Base-by-base conservation (phyloP, 2,797 vertebrate species). In the Lindbergichthys nudifrons region DNA sequence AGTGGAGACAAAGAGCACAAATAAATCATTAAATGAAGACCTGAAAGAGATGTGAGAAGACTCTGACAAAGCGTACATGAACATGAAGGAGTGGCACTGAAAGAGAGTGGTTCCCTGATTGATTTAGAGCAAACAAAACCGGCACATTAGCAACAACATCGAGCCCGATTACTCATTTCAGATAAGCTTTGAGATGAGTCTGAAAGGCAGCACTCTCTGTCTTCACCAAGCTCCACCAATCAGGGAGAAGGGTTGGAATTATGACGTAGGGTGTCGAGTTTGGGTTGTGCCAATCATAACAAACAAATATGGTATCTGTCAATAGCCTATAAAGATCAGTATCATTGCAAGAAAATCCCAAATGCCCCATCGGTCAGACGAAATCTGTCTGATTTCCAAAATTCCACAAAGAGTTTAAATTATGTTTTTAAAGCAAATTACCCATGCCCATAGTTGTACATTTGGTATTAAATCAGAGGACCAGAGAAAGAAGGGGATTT, bases 1-100 rank as follows among this genome's bases (percentile, higher is more conserved):
- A 72, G 65, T 23, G 36, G 51, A 82, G 73, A 78, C 70, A 45
- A 65, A 65, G 68, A 80, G 72, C 67, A 71, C 47, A 73, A 60
- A 78, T 43, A 56, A 53, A 79, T 61, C 64, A 75, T 84, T 77
- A 85, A 88, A 75, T 59, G 73, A 75, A 65, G 47, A 79, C 77
- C 43, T 66, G 46, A 53, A 50, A 73, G 81, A 80, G 76, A 60
- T 67, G 41, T 46, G 45, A 80, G 60, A 13, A 16, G 51, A 42
- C 58, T 13, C 58, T 50, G 43, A 42, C 51, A 26, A 16, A 47
- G 18, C 5, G 46, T 69, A 56, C 83, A 76, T 62, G 66, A 47
- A 46, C 60, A 85, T 64, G 47, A 73, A 66, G 26, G 19, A 68
- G 51, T 50, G 18, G 11, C 39, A 39, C 13, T 9, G 19, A 26